Evolutionary conservation across 2,888 invertebrate genomes (phyloP), one percentile per base, ranked within the genome.

Genomic region (Cerastis rubricosa): DNA sequence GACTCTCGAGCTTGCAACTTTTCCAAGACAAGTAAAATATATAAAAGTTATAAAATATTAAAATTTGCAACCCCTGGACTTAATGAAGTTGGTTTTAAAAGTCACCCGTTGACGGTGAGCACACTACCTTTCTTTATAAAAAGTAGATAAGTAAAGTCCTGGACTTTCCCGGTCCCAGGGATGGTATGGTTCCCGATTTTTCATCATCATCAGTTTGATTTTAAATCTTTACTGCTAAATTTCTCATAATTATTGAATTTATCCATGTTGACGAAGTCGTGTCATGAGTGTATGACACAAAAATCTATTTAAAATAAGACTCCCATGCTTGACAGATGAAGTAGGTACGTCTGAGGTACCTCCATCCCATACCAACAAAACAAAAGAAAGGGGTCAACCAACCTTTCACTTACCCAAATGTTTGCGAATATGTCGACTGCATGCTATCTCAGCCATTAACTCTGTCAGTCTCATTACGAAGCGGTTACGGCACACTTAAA

Each of bases 371-470:
- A n/a, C 14, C 17, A 29, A 54, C 12, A 29, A 61, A 54, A 83
- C 43, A 61, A 71, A 71, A 78, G 40, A 78, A 61, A 67, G 25
- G 12, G 66, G 66, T 63, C 35, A 80, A n/a, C 35, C 25, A 67
- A 70, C 85, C 25, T 57, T 64, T n/a, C 11, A 47, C 47, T 45
- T 35, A 22, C 57, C 51, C 64, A 49, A 72, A 71, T 63, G 47
- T 65, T 64, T n/a, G 63, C 14, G 47, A 83, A 80, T 69, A 84
- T 83, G 74, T 84, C 86, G 74, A 70, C 81, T 85, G 85, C 86
- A 83, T 69, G 66, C 59, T 83, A 84, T 85, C 83, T 74, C 65
- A 74, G 66, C 43, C 77, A 85, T 85, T 74, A 80, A 76, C 69
- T 72, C 77, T 65, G 68, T 74, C 85, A 67, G 76, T 49, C 67